Evolutionary conservation across 1,140 invertebrate species (phyloP).

Genomic region (Drosophila tsacasi): DNA sequence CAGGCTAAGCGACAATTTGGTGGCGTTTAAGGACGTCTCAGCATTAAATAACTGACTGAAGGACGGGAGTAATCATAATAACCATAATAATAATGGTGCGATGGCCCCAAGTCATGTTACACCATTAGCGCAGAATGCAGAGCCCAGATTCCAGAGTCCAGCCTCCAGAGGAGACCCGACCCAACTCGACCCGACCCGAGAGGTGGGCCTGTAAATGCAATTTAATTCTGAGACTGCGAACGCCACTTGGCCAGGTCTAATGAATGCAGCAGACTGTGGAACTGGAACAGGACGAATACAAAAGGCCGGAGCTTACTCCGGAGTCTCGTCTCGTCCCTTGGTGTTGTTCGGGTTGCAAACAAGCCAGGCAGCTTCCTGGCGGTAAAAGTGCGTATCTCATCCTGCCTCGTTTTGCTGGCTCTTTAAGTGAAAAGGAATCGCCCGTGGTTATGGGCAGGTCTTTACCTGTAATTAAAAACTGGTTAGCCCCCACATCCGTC

Average conservation of each 20-base stretch:
- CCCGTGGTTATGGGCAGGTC: conserved; percentile 61
- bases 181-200: not conserved
- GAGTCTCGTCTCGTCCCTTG: conserved; percentile 8
- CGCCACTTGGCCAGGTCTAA: conserved; percentile 76
- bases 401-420: conserved; percentile 9
- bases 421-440: conserved; percentile 54
- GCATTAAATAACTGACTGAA: conserved; percentile 29
- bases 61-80: conserved; percentile 56
- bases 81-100: conserved; percentile 55
- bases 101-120: conserved; percentile 69
- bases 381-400: conserved; percentile 41
- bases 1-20: conserved; percentile 36
- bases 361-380: conserved; percentile 20
- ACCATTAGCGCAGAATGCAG: conserved; percentile 59
- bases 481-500: conserved; percentile 29
- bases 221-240: conserved; percentile 60
- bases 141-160: conserved; percentile 16
- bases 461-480: conserved; percentile 78
- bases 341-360: conserved; percentile 45
- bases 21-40: conserved; percentile 33
- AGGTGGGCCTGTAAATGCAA: conserved; percentile 68
- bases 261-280: conserved; percentile 81
- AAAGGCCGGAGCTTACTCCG: conserved; percentile 46
- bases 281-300: conserved; percentile 72
- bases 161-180: conserved; percentile 12